Base-by-base conservation (phyloP, 2,113 vertebrate species). In the Actenoides lindsayi region DNA sequence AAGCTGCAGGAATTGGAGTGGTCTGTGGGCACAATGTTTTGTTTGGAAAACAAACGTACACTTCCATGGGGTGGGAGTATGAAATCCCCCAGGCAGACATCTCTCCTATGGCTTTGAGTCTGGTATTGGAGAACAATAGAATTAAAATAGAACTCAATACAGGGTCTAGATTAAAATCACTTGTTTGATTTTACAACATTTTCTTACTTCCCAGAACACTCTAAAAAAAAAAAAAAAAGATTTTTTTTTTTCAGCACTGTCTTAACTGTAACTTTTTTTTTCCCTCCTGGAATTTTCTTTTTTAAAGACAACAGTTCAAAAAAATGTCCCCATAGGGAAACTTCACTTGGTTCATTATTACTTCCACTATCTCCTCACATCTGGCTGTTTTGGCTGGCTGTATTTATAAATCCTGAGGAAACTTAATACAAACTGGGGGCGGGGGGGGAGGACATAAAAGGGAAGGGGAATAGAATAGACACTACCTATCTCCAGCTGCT, bases 361-460 rank as follows among this genome's bases (percentile, higher is more conserved):
- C 56, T 84, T 60, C 56, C 25, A 23, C 81, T n/a, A 3, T 75
- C 87, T 93, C 84, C 69, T 96, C 70, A 50, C 65, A 82, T 89
- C 77, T 53, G 48, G 23, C 41, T 51, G 35, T 13, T 70, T 48
- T 78, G 83, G 33, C 37, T 93, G 69, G 17, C 57, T 86, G 69
- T 46, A 25, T 67, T 94, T 87, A 44, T 84, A 75, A 94, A 89
- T 75, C 87, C 68, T 75, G 57, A 56, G 28, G 81, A n/a, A 57
- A 54, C 74, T 81, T 87, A 50, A 63, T 67, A 37, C 30, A 78
- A 91, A 77, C 12, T 24, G 9, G 6, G 12, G 16, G 6, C 5
- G 48, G 1, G 3, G 13, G 11, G 5, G 9, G 60, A 67, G 27
- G 57, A 67, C 24, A 48, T 56, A 59, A 9, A 90, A 79, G 85